phyloP scores from a whole-genome alignment of 1,140 invertebrate genomes.

The Trachelipus rathkii region DNA sequence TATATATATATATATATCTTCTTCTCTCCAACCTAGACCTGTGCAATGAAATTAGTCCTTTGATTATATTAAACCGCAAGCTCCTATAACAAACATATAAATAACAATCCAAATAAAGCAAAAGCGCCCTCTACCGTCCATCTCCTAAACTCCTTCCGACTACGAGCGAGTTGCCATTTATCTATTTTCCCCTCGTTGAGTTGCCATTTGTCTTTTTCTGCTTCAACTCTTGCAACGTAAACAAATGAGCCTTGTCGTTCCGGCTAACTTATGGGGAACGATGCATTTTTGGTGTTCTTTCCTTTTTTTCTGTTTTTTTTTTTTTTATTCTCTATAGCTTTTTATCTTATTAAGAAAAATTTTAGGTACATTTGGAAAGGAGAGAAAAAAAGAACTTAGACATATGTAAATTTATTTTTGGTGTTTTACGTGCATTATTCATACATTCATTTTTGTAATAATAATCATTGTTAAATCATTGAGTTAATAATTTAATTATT shows the following conservation, averaged over 20 bases:
- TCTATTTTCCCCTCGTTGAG: slow-evolving; percentile 8
- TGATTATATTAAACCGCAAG: slow-evolving; percentile 7
- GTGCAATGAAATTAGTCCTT: slow-evolving; percentile 12
- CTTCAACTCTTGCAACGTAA: slow-evolving; percentile 3
- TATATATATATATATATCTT: not conserved
- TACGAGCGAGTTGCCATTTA: slow-evolving; percentile 2
- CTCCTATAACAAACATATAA: not conserved
- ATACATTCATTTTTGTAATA: too few species aligned
- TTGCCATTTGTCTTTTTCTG: slow-evolving; percentile 12
- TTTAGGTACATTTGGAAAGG: too few species aligned
- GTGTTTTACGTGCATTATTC: too few species aligned
- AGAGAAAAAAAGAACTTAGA: too few species aligned
- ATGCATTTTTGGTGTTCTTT: not conserved
- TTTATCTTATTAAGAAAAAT: not conserved
- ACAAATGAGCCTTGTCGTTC: slow-evolving; percentile 4
- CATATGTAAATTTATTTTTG: too few species aligned
- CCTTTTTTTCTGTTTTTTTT: not conserved
- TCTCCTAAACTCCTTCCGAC: slow-evolving; percentile 11
- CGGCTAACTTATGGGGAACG: not conserved
- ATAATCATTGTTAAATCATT: too few species aligned
- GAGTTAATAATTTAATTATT: too few species aligned
- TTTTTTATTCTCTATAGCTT: not conserved
- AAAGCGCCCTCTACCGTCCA: slow-evolving; percentile 7
- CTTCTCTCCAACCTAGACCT: not conserved
- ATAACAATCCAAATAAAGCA: slow-evolving; percentile 13